Conservation (phyloP, 2,113 vertebrate genomes). For the Scomber colias region DNA sequence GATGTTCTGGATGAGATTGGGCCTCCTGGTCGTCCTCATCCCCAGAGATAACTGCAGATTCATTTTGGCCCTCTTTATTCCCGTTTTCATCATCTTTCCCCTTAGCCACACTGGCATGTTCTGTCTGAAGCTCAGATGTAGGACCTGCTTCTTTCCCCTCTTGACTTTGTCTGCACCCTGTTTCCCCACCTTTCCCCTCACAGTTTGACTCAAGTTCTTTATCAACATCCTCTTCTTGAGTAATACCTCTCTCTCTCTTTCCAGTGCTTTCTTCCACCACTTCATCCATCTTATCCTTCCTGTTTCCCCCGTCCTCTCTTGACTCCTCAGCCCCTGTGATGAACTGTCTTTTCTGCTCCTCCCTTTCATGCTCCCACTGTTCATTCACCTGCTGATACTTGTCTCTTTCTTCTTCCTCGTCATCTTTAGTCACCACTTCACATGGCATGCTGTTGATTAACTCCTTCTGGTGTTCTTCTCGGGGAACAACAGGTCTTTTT, state of each 20-base stretch:
- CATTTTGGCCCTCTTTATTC: conserved; percentile 51
- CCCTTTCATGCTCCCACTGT: conserved; percentile 53
- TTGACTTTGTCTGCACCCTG: conserved; percentile 1
- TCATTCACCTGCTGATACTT: conserved; percentile 68
- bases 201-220: not conserved
- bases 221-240: conserved; percentile 45
- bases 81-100: conserved; percentile 15
- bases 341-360: conserved; percentile 51
- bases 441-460: conserved; percentile 10
- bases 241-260: conserved; percentile 31
- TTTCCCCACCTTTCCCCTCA: not conserved
- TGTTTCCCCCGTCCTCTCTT: conserved; percentile 12
- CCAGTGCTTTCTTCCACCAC: conserved; percentile 10
- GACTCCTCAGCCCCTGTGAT: conserved; percentile 22
- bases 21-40: conserved; percentile 86
- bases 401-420: conserved; percentile 36
- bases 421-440: conserved; percentile 12
- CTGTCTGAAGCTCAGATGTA: conserved; percentile 1
- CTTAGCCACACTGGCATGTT: conserved; percentile 7
- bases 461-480: conserved; percentile 40
- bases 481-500: not conserved
- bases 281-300: conserved; percentile 17
- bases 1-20: conserved; percentile 64
- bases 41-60: conserved; percentile 72
- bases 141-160: not conserved